These are phyloP conservation scores for Trematomus loennbergii DNA, from an alignment of 2,113 vertebrate species.

Conservation along the genomic window DNA sequence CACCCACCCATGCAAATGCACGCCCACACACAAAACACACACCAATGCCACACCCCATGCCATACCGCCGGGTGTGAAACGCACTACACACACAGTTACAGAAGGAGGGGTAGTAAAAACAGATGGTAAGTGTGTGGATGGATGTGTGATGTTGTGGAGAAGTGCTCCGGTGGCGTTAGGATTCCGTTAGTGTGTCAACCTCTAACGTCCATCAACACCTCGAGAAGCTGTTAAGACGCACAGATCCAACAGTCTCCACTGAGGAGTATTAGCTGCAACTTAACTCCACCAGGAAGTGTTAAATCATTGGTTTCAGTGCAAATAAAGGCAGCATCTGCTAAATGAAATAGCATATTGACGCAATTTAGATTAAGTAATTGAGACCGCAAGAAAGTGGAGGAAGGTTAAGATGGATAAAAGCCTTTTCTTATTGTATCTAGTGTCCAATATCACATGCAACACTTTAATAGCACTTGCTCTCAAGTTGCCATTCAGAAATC, in stretches of 20 bases:
- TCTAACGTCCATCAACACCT: slow-evolving; percentile 53
- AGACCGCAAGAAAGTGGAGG: background rate
- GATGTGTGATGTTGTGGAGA: slow-evolving; percentile 39
- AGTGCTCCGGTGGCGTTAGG: slow-evolving; percentile 38
- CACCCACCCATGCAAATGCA: slow-evolving; percentile 51
- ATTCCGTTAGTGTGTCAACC: slow-evolving; percentile 57
- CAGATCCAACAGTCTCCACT: background rate
- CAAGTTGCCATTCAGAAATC: background rate
- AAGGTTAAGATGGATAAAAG: background rate
- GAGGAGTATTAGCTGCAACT: background rate
- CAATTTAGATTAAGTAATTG: background rate
- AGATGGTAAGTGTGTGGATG: slow-evolving; percentile 69
- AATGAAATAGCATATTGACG: background rate
- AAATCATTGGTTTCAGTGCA: background rate
- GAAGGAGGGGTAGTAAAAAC: slow-evolving; percentile 32
- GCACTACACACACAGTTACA: slow-evolving; percentile 13
- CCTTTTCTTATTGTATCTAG: background rate
- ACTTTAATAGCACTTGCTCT: background rate
- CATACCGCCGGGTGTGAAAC: slow-evolving; percentile 37
- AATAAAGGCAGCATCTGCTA: background rate
- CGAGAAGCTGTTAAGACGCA: slow-evolving; percentile 16
- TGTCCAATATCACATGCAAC: background rate
- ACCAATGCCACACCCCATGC: slow-evolving; percentile 44
- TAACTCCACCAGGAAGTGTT: background rate
- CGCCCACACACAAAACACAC: slow-evolving; percentile 34